These are phyloP conservation scores for Platyscapa corneri DNA, from an alignment of 1,140 invertebrate genomes.

Conservation along the genomic window DNA sequence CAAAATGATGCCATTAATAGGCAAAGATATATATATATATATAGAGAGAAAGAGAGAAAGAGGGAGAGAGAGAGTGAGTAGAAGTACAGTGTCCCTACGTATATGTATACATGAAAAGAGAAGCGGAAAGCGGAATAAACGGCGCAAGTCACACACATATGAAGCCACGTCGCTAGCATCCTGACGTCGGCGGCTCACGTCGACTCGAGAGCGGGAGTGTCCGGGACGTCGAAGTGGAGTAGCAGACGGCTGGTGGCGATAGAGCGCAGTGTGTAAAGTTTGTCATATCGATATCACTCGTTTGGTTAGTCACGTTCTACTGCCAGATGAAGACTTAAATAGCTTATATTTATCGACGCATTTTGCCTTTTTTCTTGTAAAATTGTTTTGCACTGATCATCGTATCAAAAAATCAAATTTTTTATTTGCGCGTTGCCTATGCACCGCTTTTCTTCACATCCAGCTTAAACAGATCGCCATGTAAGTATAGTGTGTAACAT, in stretches of 20 bases:
- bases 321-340: background rate
- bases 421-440: background rate
- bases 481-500: slow-evolving; percentile 18
- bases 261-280: background rate
- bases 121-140: background rate
- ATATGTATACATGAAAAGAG: background rate
- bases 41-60: background rate
- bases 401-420: background rate
- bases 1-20: background rate
- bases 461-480: background rate
- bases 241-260: background rate
- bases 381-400: background rate
- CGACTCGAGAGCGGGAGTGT: background rate
- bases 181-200: background rate
- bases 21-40: too few relatives aligned
- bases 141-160: background rate
- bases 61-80: background rate
- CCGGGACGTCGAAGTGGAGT: background rate
- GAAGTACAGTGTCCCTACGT: background rate
- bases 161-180: background rate
- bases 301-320: background rate
- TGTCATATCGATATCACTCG: background rate
- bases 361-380: background rate
- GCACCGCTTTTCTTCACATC: background rate
- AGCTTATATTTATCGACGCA: background rate